Percentiles rank a stretch among this genome's conserved stretches.
These are phyloP conservation scores for Boleophthalmus pectinirostris DNA, from an alignment of 2,113 vertebrate species.

Conservation along the genomic window DNA sequence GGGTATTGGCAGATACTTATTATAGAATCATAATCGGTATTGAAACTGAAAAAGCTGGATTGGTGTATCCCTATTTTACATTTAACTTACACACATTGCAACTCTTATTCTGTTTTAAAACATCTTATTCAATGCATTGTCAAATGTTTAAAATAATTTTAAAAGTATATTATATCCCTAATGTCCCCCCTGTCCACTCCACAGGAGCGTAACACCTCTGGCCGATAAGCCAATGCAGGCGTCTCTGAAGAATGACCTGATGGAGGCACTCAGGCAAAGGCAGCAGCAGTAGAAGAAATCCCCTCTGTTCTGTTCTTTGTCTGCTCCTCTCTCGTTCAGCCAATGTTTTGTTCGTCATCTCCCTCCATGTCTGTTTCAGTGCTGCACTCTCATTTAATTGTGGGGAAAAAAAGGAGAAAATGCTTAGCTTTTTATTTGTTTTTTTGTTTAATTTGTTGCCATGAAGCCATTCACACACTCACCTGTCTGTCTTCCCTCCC, in stretches of 20 bases:
- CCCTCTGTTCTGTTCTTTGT: constrained; percentile 37
- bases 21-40: too few species aligned
- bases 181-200: constrained; percentile 11
- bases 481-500: constrained; percentile 3
- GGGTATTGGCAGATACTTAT: too few species aligned
- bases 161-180: background rate
- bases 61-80: background rate
- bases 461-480: constrained; percentile 63
- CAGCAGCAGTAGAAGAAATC: constrained; percentile 86
- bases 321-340: constrained; percentile 37
- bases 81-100: background rate
- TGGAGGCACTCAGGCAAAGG: constrained; percentile 96
- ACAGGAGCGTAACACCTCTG: constrained; percentile 94
- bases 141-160: background rate
- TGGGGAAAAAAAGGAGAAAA: constrained; percentile 72
- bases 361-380: constrained; percentile 63
- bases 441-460: constrained; percentile 54
- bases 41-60: too few species aligned
- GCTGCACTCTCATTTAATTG: constrained; percentile 70
- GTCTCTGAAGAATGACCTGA: constrained; percentile 92
- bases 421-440: constrained; percentile 62
- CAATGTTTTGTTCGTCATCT: constrained; percentile 54
- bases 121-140: background rate
- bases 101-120: background rate
- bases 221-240: constrained; percentile 95